These are phyloP conservation scores for Cheilosia scutellata DNA, from an alignment of 2,888 invertebrate species.

Conservation along the genomic window DNA sequence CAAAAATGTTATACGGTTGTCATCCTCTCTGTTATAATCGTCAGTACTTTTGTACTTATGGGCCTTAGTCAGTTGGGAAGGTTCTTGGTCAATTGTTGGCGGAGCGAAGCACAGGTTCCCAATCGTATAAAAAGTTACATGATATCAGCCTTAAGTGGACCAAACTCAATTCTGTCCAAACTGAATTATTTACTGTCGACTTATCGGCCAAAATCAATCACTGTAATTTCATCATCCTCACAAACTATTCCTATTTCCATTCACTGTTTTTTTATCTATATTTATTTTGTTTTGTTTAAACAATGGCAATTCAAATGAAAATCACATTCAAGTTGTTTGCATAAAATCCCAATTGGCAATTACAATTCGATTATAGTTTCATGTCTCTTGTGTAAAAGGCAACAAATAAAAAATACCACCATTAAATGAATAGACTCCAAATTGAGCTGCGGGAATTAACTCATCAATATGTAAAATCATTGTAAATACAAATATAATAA, in stretches of 20 bases:
- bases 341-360: conserved; percentile 34
- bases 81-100: too few species aligned
- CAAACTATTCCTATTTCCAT: neutral
- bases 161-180: too few species aligned
- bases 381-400: conserved; percentile 44
- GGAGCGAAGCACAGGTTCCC: too few species aligned
- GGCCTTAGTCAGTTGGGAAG: too few species aligned
- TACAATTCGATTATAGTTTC: conserved; percentile 28
- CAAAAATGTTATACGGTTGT: too few species aligned
- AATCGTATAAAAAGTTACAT: too few species aligned
- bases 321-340: conserved; percentile 23
- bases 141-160: too few species aligned
- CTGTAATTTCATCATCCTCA: neutral
- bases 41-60: too few species aligned
- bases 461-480: conserved; percentile 55
- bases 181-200: too few species aligned
- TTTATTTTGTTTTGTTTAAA: neutral
- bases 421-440: conserved; percentile 37
- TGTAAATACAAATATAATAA: conserved; percentile 50
- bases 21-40: too few species aligned
- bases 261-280: neutral
- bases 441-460: conserved; percentile 36
- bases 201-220: neutral
- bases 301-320: conserved; percentile 4
- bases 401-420: conserved; percentile 2